Evolutionary conservation across 2,113 vertebrate genomes (phyloP).

Genomic region (Chiloscyllium plagiosum): DNA sequence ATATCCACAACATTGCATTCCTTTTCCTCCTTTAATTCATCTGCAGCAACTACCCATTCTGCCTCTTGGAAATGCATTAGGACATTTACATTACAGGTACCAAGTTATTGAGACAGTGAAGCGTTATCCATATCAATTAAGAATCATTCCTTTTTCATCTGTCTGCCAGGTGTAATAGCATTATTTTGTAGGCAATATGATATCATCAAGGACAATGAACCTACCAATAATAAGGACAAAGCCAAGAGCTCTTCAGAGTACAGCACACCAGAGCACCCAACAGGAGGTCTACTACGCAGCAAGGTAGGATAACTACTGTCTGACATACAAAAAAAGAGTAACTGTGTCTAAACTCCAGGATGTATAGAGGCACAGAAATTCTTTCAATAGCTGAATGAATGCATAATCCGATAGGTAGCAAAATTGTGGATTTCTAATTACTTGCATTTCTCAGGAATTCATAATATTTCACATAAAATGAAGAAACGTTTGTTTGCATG

Average conservation of each 20-base stretch:
- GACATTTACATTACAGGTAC: not conserved
- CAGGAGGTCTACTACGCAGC: conserved; percentile 84
- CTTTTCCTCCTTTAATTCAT: not conserved
- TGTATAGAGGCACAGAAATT: not conserved
- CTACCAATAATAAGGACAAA: conserved; percentile 97
- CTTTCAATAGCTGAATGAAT: not conserved
- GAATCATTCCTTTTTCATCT: conserved; percentile 37
- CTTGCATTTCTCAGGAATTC: not conserved
- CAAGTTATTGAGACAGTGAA: not conserved
- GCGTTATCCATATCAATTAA: not conserved
- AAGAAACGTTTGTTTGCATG: not conserved
- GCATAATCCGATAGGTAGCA: not conserved
- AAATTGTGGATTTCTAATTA: not conserved
- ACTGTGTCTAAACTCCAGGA: not conserved
- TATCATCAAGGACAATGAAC: conserved; percentile 96
- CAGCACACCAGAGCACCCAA: conserved; percentile 90
- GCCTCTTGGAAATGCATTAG: not conserved
- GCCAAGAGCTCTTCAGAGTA: conserved; percentile 89
- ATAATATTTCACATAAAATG: not conserved
- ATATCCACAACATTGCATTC: not conserved
- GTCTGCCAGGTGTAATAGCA: conserved; percentile 76
- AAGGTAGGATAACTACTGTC: conserved; percentile 58
- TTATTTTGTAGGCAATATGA: conserved; percentile 96
- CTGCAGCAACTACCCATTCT: not conserved
- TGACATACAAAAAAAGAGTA: not conserved